Base-by-base conservation (phyloP, 2,888 invertebrate species). In the Synanthedon andrenaeformis region DNA sequence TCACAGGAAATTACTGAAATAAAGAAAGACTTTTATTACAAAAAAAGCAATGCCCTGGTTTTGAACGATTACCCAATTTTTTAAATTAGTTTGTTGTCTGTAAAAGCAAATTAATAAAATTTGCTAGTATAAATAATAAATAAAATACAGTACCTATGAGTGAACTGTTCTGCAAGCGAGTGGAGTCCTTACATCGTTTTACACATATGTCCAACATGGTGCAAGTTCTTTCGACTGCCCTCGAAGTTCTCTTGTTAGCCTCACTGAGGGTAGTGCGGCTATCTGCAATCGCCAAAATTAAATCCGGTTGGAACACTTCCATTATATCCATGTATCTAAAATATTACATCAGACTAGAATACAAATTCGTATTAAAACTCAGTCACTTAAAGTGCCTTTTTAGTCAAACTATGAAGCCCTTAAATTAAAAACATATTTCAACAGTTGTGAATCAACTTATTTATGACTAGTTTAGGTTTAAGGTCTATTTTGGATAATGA, bases 251-350 rank as follows among this genome's bases (percentile, higher is more conserved):
- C 74, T 96, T 97, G 52, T 86, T 84, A 0, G 92, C 85, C 68
- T 94, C 93, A 45, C 86, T 79, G 6, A 83, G 73, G 67, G 92
- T 89, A 49, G 92, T 93, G 64, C 93, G 92, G 45, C 92, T 91
- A 88, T 97, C 96, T 71, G 93, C 92, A 63, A 97, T 82, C 12
- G 93, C 91, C 72, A 94, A 91, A 80, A 94, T 95, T 70, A 95
- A 90, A 74, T 96, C 94, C 45, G 97, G 96, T 74, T 91, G 90
- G 72, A 93, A 92, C 28, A 89, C 77, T 80, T 95, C 93, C 61
- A 96, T 91, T 42, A 93, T 71, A 65, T 93, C 90, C 92, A 96
- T 93, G 76, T 94, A 94, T 62, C 92, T 91, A 72, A 60, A 84
- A 79, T 35, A 55, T 51, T 45, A 52, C 50, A 54, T 45, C n/a